Evolutionary conservation across 2,888 invertebrate species (phyloP).

Genomic region (Lagria hirta): DNA sequence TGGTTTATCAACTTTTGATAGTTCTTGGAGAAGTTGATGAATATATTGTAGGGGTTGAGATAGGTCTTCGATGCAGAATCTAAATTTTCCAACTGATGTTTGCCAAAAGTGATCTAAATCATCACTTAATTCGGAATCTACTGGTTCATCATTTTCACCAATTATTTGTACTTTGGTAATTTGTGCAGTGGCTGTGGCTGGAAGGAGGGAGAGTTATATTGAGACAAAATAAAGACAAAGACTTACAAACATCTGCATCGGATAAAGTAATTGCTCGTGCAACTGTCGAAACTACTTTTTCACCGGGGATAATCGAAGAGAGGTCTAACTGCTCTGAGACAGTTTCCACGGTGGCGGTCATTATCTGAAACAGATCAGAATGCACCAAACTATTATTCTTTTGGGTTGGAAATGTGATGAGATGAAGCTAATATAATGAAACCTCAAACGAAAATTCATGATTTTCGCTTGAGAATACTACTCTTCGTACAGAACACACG

Average conservation of each 20-base stretch:
- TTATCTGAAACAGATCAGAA: constrained; percentile 65
- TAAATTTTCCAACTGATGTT: constrained; percentile 89
- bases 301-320: constrained; percentile 80
- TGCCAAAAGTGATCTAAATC: constrained; percentile 88
- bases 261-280: constrained; percentile 86
- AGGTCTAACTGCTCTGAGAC: constrained; percentile 89
- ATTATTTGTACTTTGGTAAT: constrained; percentile 76
- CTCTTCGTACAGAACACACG: constrained; percentile 67
- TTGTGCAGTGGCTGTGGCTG: constrained; percentile 63
- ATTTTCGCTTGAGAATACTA: constrained; percentile 34
- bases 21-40: constrained; percentile 83
- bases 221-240: not conserved
- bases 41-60: constrained; percentile 93
- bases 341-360: constrained; percentile 94
- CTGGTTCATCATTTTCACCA: constrained; percentile 72
- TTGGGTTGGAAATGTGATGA: not conserved
- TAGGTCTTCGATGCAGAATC: constrained; percentile 84
- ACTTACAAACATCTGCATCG: constrained; percentile 82
- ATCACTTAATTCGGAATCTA: constrained; percentile 69
- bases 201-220: constrained; percentile 11
- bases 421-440: constrained; percentile 17
- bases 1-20: constrained; percentile 79
- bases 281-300: constrained; percentile 73
- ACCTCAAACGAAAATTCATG: constrained; percentile 25
- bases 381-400: constrained; percentile 15